These are phyloP conservation scores for Hormaphis cornu DNA, from an alignment of 1,140 invertebrate genomes.

Conservation along the genomic window DNA sequence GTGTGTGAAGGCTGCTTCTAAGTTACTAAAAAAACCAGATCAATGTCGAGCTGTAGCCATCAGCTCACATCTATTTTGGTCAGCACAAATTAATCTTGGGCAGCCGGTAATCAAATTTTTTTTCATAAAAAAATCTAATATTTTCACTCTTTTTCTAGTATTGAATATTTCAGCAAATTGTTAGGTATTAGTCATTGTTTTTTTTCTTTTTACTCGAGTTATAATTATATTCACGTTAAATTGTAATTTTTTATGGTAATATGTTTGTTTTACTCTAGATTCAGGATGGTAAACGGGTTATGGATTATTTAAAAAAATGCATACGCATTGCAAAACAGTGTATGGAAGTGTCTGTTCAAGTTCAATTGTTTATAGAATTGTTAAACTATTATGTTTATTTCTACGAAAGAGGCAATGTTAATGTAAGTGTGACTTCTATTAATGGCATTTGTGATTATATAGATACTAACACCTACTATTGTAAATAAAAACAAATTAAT, in stretches of 20 bases:
- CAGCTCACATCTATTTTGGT: constrained; percentile 95
- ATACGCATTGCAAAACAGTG: constrained; percentile 91
- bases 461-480: not conserved
- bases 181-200: constrained; percentile 5
- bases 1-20: constrained; percentile 86
- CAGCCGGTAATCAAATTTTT: constrained; percentile 50
- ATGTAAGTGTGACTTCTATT: constrained; percentile 50
- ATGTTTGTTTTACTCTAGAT: constrained; percentile 49
- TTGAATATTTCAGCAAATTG: too few species aligned
- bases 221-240: not conserved
- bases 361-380: constrained; percentile 89
- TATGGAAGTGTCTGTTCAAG: constrained; percentile 93
- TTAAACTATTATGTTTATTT: constrained; percentile 92
- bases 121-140: too few species aligned
- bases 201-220: not conserved
- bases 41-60: constrained; percentile 85
- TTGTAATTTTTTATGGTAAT: constrained; percentile 10
- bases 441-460: not conserved
- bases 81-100: constrained; percentile 65
- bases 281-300: constrained; percentile 79
- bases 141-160: too few species aligned
- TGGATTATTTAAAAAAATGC: constrained; percentile 94
- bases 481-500: not conserved
- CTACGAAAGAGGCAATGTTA: constrained; percentile 81
- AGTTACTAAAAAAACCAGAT: constrained; percentile 94